Percentiles rank a stretch among this genome's conserved stretches.
Conservation (phyloP, 2,113 vertebrate genomes). For the Probosciger aterrimus region DNA sequence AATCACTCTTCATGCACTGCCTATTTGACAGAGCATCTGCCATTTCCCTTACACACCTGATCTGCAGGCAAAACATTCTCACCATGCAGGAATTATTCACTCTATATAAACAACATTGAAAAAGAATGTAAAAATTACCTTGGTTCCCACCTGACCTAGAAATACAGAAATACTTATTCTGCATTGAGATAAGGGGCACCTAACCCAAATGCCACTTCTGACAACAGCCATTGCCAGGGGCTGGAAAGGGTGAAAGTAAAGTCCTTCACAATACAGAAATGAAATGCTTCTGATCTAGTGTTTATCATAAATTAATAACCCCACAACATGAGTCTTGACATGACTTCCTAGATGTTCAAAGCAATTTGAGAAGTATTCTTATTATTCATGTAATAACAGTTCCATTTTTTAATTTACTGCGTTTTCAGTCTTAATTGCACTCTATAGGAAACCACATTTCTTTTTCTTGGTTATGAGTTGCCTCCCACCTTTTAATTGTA, state of each 20-base stretch:
- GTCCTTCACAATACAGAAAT: background rate
- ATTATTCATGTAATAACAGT: no score
- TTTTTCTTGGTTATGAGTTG: background rate
- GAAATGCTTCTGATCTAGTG: background rate
- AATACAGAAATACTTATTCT: background rate
- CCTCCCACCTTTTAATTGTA: background rate
- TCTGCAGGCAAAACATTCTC: background rate
- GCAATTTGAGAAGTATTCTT: background rate
- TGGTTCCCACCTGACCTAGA: background rate
- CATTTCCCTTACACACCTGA: background rate
- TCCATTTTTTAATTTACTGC: background rate
- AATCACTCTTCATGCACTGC: background rate
- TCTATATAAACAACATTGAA: background rate
- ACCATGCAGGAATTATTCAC: background rate
- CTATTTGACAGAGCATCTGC: background rate
- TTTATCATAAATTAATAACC: background rate
- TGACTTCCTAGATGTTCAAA: background rate
- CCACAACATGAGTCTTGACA: background rate
- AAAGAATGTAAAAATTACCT: background rate
- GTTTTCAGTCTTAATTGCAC: background rate
- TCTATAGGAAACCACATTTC: background rate
- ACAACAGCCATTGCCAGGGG: background rate
- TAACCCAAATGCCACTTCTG: background rate
- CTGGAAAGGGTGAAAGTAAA: accelerated
- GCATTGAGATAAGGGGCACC: background rate